phyloP scores from a whole-genome alignment of 2,797 vertebrate genomes.

The Phoeniculus purpureus region DNA sequence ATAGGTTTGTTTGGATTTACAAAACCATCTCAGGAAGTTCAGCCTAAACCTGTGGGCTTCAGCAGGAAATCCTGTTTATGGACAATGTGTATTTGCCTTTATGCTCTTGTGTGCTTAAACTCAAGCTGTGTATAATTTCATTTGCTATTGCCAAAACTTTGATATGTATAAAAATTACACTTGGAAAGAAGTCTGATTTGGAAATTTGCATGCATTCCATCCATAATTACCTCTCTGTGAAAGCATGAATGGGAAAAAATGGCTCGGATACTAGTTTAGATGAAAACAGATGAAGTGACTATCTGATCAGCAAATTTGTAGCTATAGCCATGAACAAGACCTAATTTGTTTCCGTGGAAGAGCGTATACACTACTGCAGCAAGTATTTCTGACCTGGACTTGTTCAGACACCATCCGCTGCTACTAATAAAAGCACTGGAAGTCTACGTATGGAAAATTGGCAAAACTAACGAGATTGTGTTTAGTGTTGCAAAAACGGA shows the following conservation, averaged over 20 bases:
- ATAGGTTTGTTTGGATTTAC: background rate
- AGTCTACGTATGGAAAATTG: background rate
- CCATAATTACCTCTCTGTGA: background rate
- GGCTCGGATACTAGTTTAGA: background rate
- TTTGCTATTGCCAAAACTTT: slow-evolving; percentile 14
- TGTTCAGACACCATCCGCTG: background rate
- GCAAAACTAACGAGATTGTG: background rate
- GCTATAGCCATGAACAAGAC: background rate
- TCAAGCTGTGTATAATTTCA: slow-evolving; percentile 13
- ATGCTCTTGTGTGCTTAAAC: background rate
- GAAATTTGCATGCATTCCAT: background rate
- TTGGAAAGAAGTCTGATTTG: slow-evolving; percentile 8
- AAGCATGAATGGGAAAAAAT: background rate
- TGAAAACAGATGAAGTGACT: background rate
- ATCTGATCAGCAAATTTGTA: background rate
- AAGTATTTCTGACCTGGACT: background rate
- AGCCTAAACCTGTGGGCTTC: background rate
- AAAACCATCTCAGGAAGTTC: background rate
- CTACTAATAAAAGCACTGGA: background rate
- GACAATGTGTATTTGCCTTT: background rate
- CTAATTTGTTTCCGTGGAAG: background rate
- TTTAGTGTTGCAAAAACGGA: background rate
- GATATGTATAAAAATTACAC: background rate
- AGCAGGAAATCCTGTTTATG: background rate
- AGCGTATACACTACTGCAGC: background rate